phyloP scores from a whole-genome alignment of 1,140 invertebrate species.

The Penaeus chinensis region DNA sequence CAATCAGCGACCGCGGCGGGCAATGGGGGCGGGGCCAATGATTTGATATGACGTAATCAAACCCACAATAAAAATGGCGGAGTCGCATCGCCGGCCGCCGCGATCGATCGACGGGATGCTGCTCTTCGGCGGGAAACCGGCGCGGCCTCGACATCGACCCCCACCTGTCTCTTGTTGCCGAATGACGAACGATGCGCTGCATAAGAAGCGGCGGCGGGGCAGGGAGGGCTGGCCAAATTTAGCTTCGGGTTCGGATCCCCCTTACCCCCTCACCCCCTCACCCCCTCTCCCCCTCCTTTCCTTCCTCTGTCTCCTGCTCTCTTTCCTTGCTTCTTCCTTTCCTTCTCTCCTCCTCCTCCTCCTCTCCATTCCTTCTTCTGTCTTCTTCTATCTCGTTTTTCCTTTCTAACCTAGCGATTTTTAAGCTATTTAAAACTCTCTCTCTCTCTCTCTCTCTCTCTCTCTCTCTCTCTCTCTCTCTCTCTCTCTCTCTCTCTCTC shows the following conservation, averaged over 20 bases:
- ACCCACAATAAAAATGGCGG: constrained; percentile 54
- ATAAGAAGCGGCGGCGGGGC: background rate
- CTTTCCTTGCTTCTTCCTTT: background rate
- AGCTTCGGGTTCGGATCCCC: background rate
- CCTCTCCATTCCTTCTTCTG: background rate
- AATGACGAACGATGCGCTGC: background rate
- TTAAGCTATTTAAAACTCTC: no score
- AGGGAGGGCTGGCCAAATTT: background rate
- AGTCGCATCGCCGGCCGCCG: background rate
- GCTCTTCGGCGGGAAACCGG: background rate
- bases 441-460: background rate
- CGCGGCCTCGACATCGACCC: no score
- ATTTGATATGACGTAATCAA: constrained; percentile 49
- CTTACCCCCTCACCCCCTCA: background rate
- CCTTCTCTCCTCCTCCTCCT: background rate
- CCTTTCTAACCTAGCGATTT: no score
- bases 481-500: no score
- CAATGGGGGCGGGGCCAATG: constrained; percentile 45
- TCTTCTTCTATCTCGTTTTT: background rate
- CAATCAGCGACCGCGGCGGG: constrained; percentile 41
- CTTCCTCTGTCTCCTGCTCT: background rate
- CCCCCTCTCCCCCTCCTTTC: no score
- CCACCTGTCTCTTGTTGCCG: no score
- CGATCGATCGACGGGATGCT: background rate
- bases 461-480: no score